A percentile compares a stretch with the other conserved stretches of the same genome.
These are phyloP conservation scores for Meghimatium bilineatum DNA, from an alignment of 2,888 invertebrate genomes.

Conservation along the genomic window DNA sequence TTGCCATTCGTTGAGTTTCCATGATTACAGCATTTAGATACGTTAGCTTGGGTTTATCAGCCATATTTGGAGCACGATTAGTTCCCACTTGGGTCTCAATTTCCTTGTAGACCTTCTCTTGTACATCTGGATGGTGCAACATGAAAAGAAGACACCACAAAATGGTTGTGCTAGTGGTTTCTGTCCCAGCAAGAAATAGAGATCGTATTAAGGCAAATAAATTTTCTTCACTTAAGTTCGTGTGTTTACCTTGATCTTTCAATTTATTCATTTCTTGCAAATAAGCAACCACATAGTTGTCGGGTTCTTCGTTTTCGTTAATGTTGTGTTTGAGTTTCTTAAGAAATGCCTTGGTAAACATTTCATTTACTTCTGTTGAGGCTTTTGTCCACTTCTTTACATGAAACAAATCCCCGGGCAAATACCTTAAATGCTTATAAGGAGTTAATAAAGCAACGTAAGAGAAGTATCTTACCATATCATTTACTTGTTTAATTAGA, in stretches of 20 bases:
- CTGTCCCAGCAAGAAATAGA: conserved; percentile 27
- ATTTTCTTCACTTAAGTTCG: conserved; percentile 10
- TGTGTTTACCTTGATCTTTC: not conserved
- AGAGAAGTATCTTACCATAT: not conserved
- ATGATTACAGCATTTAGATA: conserved; percentile 43
- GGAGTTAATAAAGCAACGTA: not conserved
- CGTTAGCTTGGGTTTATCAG: conserved; percentile 28
- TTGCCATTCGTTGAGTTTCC: conserved; percentile 43
- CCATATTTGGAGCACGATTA: conserved; percentile 16
- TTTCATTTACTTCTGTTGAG: not conserved
- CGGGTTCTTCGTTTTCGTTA: not conserved
- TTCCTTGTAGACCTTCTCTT: conserved; percentile 33
- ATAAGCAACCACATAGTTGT: conserved; percentile 24
- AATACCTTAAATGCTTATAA: not conserved
- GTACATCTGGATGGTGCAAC: conserved; percentile 25
- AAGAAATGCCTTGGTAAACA: not conserved
- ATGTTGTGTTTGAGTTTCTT: not conserved
- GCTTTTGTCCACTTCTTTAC: conserved; percentile 7
- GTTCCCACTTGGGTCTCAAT: conserved; percentile 37
- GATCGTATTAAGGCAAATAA: conserved; percentile 4
- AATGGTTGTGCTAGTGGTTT: conserved; percentile 32
- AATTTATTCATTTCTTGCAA: conserved; percentile 9
- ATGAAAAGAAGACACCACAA: conserved; percentile 32
- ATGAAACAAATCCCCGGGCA: conserved; percentile 25
- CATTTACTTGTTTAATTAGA: not conserved